Base-by-base conservation (phyloP, 2,888 invertebrate genomes). In the Xestoiulus laeticollis region DNA sequence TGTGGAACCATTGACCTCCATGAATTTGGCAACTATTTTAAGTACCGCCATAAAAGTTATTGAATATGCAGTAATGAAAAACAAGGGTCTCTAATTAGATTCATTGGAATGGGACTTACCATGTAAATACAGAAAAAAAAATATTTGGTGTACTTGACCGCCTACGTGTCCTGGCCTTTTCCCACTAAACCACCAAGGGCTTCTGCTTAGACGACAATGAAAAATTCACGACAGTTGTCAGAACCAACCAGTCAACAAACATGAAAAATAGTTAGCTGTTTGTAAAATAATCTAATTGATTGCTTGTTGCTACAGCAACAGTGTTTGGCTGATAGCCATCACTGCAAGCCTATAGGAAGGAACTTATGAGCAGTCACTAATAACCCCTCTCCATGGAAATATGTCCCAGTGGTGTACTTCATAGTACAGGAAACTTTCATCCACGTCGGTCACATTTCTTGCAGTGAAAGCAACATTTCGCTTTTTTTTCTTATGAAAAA, bases 261-360 rank as follows among this genome's bases (percentile, higher is more conserved):
- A 68, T 68, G 68, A 68, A 68, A 68, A 68, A 68, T 68, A 68
- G 68, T 68, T 68, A 68, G 68, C 68, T 12, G 68, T 68, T 68
- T 68, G 68, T 68, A 68, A 68, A 68, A 68, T 68, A 68, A 26
- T 68, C 26, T n/a, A 68, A 68, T 68, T 68, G 68, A 68, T 68
- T 68, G 68, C 68, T 68, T 68, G 68, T 68, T 68, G 68, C 68
- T 68, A 68, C 68, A 68, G 68, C 68, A 68, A 68, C 68, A 68
- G 68, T 68, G 68, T 68, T 68, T 68, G 68, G 68, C 26, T 68
- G 68, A 26, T 14, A 68, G 26, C 68, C 68, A 22, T n/a, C 59
- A 59, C n/a, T 59, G 59, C 59, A 59, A 22, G 59, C 59, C 59
- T 59, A 59, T 68, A 14, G 68, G 68, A 68, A 68, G 68, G 68